Evolutionary conservation across 2,113 vertebrate genomes (phyloP).

Genomic region (Lepus europaeus): DNA sequence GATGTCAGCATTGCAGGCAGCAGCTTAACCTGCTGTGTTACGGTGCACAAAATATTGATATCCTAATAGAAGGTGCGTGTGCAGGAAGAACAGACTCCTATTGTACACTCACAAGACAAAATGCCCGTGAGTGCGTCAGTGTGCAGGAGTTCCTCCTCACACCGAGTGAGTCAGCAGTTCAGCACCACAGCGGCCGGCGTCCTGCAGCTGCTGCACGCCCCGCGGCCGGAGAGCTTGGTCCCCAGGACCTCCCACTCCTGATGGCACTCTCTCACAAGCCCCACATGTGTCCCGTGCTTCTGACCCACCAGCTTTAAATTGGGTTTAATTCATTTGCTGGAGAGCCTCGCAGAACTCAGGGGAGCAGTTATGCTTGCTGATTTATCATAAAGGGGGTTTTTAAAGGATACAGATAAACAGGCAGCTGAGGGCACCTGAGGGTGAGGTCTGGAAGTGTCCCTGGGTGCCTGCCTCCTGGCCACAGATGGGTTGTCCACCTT

Average conservation of each 20-base stretch:
- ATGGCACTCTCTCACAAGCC: background rate
- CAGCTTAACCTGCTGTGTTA: too few species aligned
- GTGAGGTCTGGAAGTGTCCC: background rate
- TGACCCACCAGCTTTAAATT: background rate
- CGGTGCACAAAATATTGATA: background rate
- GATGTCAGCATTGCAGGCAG: background rate
- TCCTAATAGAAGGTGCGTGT: background rate
- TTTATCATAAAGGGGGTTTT: background rate
- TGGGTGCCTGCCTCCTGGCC: too few species aligned
- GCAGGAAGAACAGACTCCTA: background rate
- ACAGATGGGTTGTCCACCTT: background rate
- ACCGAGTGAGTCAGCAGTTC: background rate
- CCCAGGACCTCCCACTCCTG: background rate
- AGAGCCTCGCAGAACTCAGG: background rate
- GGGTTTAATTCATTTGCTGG: background rate
- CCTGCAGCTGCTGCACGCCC: background rate
- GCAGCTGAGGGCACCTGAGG: background rate
- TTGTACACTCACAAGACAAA: background rate
- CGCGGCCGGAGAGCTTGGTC: background rate
- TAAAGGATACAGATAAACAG: background rate
- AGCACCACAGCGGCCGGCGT: background rate
- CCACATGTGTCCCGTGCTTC: background rate
- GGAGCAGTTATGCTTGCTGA: too few species aligned
- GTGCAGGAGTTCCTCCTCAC: background rate
- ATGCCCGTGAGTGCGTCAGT: background rate